Conservation (phyloP, 2,888 invertebrate species). For the Parnassius apollo region DNA sequence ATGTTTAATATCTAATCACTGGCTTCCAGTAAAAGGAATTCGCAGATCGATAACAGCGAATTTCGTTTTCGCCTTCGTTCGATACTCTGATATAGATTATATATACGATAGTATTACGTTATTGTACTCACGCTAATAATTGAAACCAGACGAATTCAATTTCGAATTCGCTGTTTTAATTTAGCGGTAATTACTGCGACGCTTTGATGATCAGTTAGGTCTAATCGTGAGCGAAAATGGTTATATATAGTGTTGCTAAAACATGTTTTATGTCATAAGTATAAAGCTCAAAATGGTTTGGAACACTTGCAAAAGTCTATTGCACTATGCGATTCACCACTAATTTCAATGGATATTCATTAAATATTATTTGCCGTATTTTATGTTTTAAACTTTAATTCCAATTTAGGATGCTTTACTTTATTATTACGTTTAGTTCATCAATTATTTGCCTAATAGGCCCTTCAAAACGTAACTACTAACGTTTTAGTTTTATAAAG, state of each 20-base stretch:
- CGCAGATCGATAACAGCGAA: conserved; percentile 29
- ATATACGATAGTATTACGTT: conserved; percentile 50
- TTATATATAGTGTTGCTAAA: not conserved
- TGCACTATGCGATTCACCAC: conserved; percentile 9
- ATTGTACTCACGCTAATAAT: conserved; percentile 55
- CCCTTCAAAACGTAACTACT: too few relatives aligned
- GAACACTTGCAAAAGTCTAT: conserved; percentile 5
- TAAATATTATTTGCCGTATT: conserved; percentile 17
- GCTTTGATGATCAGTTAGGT: conserved; percentile 37
- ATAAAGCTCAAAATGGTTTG: conserved; percentile 2
- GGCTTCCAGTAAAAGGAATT: conserved; percentile 18
- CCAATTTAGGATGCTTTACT: too few relatives aligned
- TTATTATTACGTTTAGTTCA: too few relatives aligned
- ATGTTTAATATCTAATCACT: conserved; percentile 5
- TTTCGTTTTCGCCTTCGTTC: conserved; percentile 42
- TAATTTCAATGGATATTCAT: conserved; percentile 15
- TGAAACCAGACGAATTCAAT: conserved; percentile 49
- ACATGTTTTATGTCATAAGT: not conserved
- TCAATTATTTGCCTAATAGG: too few relatives aligned
- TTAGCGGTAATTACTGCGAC: conserved; percentile 43
- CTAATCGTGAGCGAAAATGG: conserved; percentile 27
- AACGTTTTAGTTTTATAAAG: too few relatives aligned
- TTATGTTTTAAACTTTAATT: not conserved
- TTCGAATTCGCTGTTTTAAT: conserved; percentile 51
- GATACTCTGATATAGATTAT: conserved; percentile 48